Base-by-base conservation (phyloP, 2,113 vertebrate genomes). In the Lethenteron reissneri region DNA sequence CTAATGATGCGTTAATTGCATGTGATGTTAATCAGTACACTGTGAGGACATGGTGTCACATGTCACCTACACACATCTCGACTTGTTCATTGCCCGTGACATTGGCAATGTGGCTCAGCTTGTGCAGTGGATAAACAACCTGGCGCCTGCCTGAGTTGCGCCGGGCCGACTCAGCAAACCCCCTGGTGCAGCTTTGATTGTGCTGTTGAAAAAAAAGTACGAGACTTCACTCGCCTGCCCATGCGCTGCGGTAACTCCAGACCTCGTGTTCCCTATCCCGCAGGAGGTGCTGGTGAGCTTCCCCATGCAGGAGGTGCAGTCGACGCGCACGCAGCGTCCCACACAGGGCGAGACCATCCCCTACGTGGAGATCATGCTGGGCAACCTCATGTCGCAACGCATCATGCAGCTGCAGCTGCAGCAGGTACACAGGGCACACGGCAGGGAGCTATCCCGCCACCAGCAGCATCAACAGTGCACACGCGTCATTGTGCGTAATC, bases 371-470 rank as follows among this genome's bases (percentile, higher is more conserved):
- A 85, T 97, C 70, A 81, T 81, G 1, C 76, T 95, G 74, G 92
- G 92, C 19, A 86, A 94, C 72, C 75, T 88, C 76, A 82, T 85
- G 12, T 81, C 85, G 41, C 90, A 87, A 76, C 79, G 82, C 19
- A 82, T 90, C 78, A 87, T 85, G 69, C 92, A 97, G 78, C 84
- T 97, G 70, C 92, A 96, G 76, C 82, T 96, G 68, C 89, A 96
- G 73, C 92, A 96, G 88, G 92, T 96, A 41, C 41, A 41, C 41
- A 41, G 41, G 41, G 41, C 41, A 7, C 41, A 41, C 41, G 41
- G 41, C 41, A 41, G 41, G 41, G 41, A 41, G 41, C 41, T 5
- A 41, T 41, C 41, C 41, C 41, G 41, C 41, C 41, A 41, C 41
- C 41, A 41, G 41, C 41, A 41, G 41, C 41, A 41, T 41, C 41